A percentile compares a stretch with the other conserved stretches of the same genome.
These are phyloP conservation scores for Nothocercus julius DNA, from an alignment of 2,113 vertebrate species.

Conservation along the genomic window DNA sequence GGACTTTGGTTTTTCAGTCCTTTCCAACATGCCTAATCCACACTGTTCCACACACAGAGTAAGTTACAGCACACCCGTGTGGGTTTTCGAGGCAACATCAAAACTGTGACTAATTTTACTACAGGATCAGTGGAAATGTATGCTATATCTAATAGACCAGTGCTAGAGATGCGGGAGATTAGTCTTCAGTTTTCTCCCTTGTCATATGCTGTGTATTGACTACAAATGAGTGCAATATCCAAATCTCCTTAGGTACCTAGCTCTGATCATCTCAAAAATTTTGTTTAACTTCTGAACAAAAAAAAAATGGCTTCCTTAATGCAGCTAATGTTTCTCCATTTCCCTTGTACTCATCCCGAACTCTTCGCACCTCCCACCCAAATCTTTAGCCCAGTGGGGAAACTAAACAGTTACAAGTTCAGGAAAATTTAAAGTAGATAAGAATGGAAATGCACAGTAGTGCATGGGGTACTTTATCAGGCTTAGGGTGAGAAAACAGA, in stretches of 20 bases:
- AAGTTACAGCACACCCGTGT: neutral
- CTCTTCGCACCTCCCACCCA: neutral
- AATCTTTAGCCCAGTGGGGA: neutral
- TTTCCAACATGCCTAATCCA: neutral
- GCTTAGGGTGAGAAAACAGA: neutral
- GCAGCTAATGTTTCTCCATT: neutral
- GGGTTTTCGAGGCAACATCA: neutral
- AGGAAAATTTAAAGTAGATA: neutral
- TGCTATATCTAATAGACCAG: neutral
- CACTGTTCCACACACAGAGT: neutral
- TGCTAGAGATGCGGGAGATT: neutral
- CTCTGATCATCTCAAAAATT: neutral
- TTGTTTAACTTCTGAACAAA: neutral
- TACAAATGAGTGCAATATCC: neutral
- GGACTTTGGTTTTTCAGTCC: neutral
- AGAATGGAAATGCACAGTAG: neutral
- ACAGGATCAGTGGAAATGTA: neutral
- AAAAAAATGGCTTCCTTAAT: neutral
- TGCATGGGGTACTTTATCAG: neutral
- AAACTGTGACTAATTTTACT: neutral
- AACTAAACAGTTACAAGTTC: neutral
- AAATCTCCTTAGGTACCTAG: too few species aligned
- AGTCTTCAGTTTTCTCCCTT: neutral
- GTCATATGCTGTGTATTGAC: neutral
- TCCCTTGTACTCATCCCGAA: too few species aligned